phyloP scores from a whole-genome alignment of 2,797 vertebrate species.

The Centroberyx gerrardi region DNA sequence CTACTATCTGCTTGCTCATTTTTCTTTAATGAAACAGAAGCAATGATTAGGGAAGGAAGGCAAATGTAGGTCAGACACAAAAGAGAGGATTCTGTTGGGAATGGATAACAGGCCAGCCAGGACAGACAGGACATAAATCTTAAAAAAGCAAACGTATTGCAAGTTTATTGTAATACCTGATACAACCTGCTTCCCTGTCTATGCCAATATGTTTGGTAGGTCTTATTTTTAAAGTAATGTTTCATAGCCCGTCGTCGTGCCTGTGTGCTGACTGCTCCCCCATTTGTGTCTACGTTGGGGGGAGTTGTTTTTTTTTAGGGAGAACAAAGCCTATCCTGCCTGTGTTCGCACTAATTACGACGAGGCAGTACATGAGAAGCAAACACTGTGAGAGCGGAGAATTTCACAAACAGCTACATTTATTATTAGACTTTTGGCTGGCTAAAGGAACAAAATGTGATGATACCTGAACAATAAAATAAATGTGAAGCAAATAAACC shows the following conservation, averaged over 20 bases:
- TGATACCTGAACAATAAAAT: slow-evolving; percentile 22
- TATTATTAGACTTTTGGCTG: slow-evolving; percentile 20
- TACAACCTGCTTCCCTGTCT: slow-evolving; percentile 36
- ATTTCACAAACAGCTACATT: slow-evolving; percentile 24
- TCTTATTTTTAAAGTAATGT: slow-evolving; percentile 45
- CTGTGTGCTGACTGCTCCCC: slow-evolving; percentile 12
- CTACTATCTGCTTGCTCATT: slow-evolving; percentile 55
- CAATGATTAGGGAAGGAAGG: slow-evolving; percentile 10
- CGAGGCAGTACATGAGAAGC: slow-evolving; percentile 19
- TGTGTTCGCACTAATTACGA: slow-evolving; percentile 26
- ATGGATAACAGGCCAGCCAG: slow-evolving; percentile 61
- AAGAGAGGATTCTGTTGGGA: slow-evolving; percentile 44
- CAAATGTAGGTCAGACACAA: slow-evolving; percentile 51
- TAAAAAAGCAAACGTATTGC: slow-evolving; percentile 42
- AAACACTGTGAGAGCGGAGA: slow-evolving; percentile 13
- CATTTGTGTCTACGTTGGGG: slow-evolving; percentile 24
- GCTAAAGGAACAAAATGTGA: slow-evolving; percentile 36
- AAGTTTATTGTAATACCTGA: slow-evolving; percentile 56
- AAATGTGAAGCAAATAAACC: slow-evolving; percentile 37
- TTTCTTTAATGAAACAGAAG: slow-evolving; percentile 47
- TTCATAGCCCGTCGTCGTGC: not conserved
- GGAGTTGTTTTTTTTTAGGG: not conserved
- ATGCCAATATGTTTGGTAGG: slow-evolving; percentile 27
- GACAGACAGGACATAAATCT: slow-evolving; percentile 51
- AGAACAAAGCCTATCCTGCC: slow-evolving; percentile 20